Base-by-base conservation (phyloP, 2,797 vertebrate species). In the Borostomias antarcticus region DNA sequence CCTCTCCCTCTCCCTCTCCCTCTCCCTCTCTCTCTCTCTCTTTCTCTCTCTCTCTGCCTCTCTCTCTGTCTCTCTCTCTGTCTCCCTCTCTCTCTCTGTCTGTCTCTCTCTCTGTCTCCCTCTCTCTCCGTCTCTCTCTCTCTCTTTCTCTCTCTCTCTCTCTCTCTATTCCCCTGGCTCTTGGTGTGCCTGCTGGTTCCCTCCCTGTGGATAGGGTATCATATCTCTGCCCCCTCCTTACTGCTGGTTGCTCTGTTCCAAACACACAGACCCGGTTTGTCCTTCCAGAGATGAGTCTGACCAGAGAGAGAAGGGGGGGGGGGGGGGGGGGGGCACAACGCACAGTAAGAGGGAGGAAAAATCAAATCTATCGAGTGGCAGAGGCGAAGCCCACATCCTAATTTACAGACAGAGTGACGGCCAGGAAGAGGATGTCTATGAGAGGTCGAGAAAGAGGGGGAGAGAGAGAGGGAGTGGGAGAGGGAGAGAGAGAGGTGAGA, bases 261-360 rank as follows among this genome's bases (percentile, higher is more conserved):
- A 73, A 77, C 78, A 83, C 83, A 92, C 88, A 77, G 79, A 72
- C 66, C 35, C 63, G 63, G 71, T 79, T 88, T 89, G 80, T 89
- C 82, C 74, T 68, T 54, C 65, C 19, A 21, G 61, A 70, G 83
- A 86, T 85, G 70, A 80, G 77, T 26, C 28, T 8, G 40, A 45
- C 45, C 37, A 58, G 58, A 68, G 47, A 73, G 30, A 17, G 13
- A 64, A 29, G 28, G 40, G 63, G 15, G 59, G 48, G 50, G 43
- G 8, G n/a, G 32, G 53, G 30, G 17, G 13, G 40, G 9, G 53
- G n/a, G n/a, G n/a, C n/a, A n/a, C n/a, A n/a, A n/a, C n/a, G n/a
- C n/a, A 29, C 5, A 2, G 11, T 8, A 5, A n/a, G 58, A 43
- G 13, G 28, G 10, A 45, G 21, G 10, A 43, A 45, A 30, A 13